These are phyloP conservation scores for Junonia oenone DNA, from an alignment of 2,888 invertebrate genomes.

Conservation along the genomic window DNA sequence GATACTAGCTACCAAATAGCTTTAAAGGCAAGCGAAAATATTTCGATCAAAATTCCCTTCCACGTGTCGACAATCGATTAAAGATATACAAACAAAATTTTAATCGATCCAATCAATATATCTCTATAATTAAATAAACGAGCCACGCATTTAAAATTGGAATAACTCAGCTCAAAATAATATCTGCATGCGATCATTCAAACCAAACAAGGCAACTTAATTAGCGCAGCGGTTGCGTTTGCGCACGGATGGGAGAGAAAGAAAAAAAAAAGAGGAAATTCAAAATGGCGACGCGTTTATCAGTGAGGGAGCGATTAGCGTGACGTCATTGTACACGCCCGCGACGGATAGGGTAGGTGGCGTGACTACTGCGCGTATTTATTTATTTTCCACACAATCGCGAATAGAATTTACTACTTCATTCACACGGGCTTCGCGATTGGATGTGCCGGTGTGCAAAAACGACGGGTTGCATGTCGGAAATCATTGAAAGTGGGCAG, in stretches of 20 bases:
- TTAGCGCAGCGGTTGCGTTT: slow-evolving; percentile 46
- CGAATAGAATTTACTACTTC: slow-evolving; percentile 15
- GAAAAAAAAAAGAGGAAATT: slow-evolving; percentile 47
- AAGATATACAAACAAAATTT: too few species aligned
- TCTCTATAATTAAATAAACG: not conserved
- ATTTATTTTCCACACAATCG: slow-evolving; percentile 31
- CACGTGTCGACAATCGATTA: not conserved
- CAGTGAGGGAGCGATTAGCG: slow-evolving; percentile 59
- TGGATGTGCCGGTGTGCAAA: not conserved
- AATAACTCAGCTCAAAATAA: slow-evolving; percentile 27
- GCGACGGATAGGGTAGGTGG: slow-evolving; percentile 37
- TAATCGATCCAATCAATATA: not conserved
- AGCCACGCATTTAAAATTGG: not conserved
- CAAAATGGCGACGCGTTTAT: slow-evolving; percentile 59
- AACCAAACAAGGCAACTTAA: slow-evolving; percentile 45
- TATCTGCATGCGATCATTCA: slow-evolving; percentile 45
- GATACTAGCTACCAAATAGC: slow-evolving; percentile 4
- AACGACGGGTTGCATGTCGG: not conserved
- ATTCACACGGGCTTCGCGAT: slow-evolving; percentile 5
- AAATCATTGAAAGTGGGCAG: not conserved
- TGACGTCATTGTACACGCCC: slow-evolving; percentile 56
- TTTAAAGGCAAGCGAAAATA: not conserved
- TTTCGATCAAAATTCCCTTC: slow-evolving; percentile 5
- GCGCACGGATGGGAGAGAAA: slow-evolving; percentile 43
- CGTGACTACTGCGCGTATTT: slow-evolving; percentile 34